These are phyloP conservation scores for Yponomeuta cagnagella DNA, from an alignment of 2,888 invertebrate species.

Conservation along the genomic window DNA sequence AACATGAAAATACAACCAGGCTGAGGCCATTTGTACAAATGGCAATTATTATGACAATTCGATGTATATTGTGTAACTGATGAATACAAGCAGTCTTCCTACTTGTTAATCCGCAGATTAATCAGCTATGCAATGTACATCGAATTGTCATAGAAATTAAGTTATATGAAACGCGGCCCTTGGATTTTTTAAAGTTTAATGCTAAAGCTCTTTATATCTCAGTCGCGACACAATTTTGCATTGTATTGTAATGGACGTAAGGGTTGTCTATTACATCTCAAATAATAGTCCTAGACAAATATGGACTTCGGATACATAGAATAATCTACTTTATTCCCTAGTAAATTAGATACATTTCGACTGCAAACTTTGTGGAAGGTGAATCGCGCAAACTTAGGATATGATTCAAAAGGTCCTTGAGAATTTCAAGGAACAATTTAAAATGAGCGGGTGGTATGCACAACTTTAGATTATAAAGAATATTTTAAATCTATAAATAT, in stretches of 20 bases:
- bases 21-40: too few species aligned
- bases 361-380: neutral
- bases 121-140: too few species aligned
- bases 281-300: too few species aligned
- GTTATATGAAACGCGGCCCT: too few species aligned
- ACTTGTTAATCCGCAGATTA: too few species aligned
- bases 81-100: too few species aligned
- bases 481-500: neutral
- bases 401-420: neutral
- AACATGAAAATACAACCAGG: too few species aligned
- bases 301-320: neutral
- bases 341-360: neutral
- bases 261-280: neutral
- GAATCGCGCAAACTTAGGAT: neutral
- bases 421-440: neutral
- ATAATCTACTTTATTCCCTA: neutral
- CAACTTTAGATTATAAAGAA: neutral
- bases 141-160: too few species aligned
- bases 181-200: too few species aligned
- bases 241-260: neutral
- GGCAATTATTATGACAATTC: too few species aligned
- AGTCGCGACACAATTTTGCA: neutral
- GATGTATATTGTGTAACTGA: too few species aligned
- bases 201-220: too few species aligned
- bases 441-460: neutral